Base-by-base conservation (phyloP, 2,113 vertebrate genomes). In the Neolamprologus tretocephalus region DNA sequence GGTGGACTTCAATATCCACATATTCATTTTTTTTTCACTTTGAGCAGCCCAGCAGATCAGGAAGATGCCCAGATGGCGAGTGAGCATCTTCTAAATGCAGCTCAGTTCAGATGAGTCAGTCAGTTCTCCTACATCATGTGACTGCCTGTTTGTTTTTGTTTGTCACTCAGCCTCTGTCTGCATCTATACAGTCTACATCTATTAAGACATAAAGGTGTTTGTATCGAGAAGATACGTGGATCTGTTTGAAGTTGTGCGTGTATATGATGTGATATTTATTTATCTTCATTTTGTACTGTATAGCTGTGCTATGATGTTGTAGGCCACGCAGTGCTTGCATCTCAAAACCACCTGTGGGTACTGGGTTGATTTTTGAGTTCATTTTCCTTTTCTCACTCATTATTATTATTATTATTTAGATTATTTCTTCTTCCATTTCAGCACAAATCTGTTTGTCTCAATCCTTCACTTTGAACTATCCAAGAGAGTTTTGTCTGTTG, bases 61-160 rank as follows among this genome's bases (percentile, higher is more conserved):
- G 26, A 89, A 80, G 79, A 54, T 23, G 45, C 26, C 66, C 90
- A 90, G 86, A 88, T 90, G 82, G 89, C 17, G 3, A 78, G 45
- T 78, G 42, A 49, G 16, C 42, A 78, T 78, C 51, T 81, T 84
- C 49, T 86, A 86, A 90, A 82, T 84, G 81, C 84, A 87, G 79
- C 89, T 87, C 49, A 57, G 54, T 85, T 92, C 49, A 80, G 40
- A 92, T 90, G 88, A 91, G 84, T 92, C 86, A 89, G 58, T 84
- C 86, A 79, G 23, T 83, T 87, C 84, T 90, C 82, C 84, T 57
- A 57, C 86, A 63, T 84, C 14, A 33, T 51, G 10, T 86, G 81
- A 73, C 82, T 87, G 61, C 51, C 45, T 53, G 80, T 45, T 75
- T 82, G 71, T 79, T 63, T 54, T 82, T 85, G 26, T 82, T 81